Conservation (phyloP, 1,140 invertebrate genomes). For the Paralvinella palmiformis region DNA sequence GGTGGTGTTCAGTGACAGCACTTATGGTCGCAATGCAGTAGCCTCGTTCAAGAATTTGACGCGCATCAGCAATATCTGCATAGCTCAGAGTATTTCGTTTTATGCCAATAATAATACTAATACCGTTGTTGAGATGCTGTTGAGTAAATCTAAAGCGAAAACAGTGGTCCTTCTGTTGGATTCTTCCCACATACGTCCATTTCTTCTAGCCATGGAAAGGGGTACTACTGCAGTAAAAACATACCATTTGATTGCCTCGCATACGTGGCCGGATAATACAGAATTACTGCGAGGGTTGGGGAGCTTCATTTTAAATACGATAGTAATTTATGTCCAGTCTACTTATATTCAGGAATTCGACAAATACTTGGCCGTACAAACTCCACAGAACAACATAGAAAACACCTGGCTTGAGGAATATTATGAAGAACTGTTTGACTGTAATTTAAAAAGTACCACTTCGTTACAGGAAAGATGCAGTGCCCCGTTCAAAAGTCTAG, state of each 20-base stretch:
- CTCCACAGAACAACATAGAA: conserved; percentile 36
- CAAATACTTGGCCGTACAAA: conserved; percentile 42
- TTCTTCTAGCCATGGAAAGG: neutral
- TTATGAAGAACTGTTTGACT: conserved; percentile 48
- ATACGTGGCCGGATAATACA: neutral
- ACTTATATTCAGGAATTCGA: conserved; percentile 49
- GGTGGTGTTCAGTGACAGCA: conserved; percentile 24
- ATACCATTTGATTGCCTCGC: neutral
- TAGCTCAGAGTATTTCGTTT: conserved; percentile 34
- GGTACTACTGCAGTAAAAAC: neutral
- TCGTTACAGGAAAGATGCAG: neutral
- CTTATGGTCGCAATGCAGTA: neutral
- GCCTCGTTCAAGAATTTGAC: conserved; percentile 26
- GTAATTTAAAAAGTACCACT: conserved; percentile 25
- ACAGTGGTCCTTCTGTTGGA: neutral
- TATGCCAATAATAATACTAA: conserved; percentile 21
- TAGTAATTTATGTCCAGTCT: conserved; percentile 50
- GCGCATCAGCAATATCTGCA: conserved; percentile 30
- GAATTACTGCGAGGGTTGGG: neutral
- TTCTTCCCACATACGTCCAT: neutral
- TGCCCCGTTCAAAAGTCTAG: neutral
- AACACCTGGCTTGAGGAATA: conserved; percentile 54
- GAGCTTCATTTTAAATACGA: conserved; percentile 11
- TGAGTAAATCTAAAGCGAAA: conserved; percentile 1
- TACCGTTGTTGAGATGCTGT: neutral